phyloP scores from a whole-genome alignment of 2,113 vertebrate species.

The Arothron firmamentum region DNA sequence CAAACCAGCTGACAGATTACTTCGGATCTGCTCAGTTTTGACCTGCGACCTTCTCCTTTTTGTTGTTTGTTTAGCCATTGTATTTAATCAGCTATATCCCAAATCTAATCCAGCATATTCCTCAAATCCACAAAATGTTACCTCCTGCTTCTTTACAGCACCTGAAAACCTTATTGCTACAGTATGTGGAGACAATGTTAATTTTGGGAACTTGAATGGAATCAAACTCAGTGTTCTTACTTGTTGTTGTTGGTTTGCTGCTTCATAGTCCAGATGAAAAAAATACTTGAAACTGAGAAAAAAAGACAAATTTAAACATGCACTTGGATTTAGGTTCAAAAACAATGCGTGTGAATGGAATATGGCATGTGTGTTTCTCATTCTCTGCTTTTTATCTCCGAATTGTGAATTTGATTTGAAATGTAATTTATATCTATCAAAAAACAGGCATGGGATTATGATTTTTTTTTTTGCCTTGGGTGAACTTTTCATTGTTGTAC shows the following conservation, averaged over 20 bases:
- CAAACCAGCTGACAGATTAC: slow-evolving; percentile 34
- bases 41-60: slow-evolving; percentile 66
- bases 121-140: slow-evolving; percentile 74
- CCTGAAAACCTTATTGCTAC: slow-evolving; percentile 73
- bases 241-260: slow-evolving; percentile 73
- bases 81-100: slow-evolving; percentile 78
- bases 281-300: slow-evolving; percentile 75
- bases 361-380: slow-evolving; percentile 75
- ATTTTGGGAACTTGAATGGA: slow-evolving; percentile 68
- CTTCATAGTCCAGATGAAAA: slow-evolving; percentile 70
- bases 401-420: slow-evolving; percentile 74
- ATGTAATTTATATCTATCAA: slow-evolving; percentile 54
- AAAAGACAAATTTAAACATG: slow-evolving; percentile 64
- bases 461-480: slow-evolving; percentile 56
- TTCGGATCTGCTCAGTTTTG: slow-evolving; percentile 60
- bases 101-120: slow-evolving; percentile 74
- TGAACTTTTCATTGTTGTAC: slow-evolving; percentile 70
- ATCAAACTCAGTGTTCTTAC: slow-evolving; percentile 79
- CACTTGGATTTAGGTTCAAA: slow-evolving; percentile 72
- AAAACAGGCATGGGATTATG: slow-evolving; percentile 69
- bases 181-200: slow-evolving; percentile 65
- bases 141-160: slow-evolving; percentile 75
- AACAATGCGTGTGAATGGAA: slow-evolving; percentile 61
- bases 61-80: slow-evolving; percentile 71
- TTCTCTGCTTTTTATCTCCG: slow-evolving; percentile 69